These are phyloP conservation scores for Apoda limacodes DNA, from an alignment of 2,888 invertebrate genomes.

Conservation along the genomic window DNA sequence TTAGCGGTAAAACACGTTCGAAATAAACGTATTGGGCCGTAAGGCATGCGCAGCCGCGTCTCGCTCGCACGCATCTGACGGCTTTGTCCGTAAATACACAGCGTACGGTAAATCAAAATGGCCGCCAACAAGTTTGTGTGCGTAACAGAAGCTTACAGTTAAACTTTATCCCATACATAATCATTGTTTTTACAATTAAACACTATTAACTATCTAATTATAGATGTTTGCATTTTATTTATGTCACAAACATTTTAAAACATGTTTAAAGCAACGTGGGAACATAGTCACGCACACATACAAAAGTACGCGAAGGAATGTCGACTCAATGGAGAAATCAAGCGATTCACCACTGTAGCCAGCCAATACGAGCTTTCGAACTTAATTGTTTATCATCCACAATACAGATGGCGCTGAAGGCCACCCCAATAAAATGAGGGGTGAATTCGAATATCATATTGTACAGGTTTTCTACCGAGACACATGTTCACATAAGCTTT, in stretches of 20 bases:
- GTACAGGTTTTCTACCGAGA: no score
- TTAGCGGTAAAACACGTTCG: conserved; percentile 66
- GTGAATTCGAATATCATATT: conserved; percentile 22
- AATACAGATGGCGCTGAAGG: conserved; percentile 46
- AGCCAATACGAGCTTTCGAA: conserved; percentile 56
- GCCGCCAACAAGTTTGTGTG: conserved; percentile 52
- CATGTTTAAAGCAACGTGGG: conserved; percentile 40
- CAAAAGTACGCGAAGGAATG: conserved; percentile 63
- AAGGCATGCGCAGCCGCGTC: conserved; percentile 67
- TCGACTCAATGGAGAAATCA: conserved; percentile 68
- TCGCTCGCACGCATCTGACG: conserved; percentile 67
- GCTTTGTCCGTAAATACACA: conserved; percentile 70
- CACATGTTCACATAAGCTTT: neutral
- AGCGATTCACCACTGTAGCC: conserved; percentile 49
- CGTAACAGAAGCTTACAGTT: conserved; percentile 40
- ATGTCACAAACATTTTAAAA: conserved; percentile 23
- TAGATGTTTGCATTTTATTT: no score
- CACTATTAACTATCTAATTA: no score
- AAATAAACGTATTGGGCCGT: conserved; percentile 49
- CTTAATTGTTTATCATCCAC: conserved; percentile 33
- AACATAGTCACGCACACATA: conserved; percentile 54
- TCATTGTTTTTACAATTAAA: no score
- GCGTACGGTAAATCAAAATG: conserved; percentile 68
- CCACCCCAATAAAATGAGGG: conserved; percentile 26
- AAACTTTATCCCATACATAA: neutral